Evolutionary conservation across 1,140 invertebrate genomes (phyloP).

Genomic region (Achroia grisella): DNA sequence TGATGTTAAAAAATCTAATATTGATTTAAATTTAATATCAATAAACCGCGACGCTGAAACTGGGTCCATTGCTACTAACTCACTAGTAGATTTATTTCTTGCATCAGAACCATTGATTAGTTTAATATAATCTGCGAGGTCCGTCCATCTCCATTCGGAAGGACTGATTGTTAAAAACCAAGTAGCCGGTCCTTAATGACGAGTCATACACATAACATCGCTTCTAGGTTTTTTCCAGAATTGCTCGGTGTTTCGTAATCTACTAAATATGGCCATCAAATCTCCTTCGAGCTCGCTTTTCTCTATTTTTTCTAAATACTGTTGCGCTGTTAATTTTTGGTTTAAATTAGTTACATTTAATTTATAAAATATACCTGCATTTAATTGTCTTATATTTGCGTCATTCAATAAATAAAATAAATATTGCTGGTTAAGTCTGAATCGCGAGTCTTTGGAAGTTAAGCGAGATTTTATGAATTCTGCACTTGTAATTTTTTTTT

Average conservation of each 20-base stretch:
- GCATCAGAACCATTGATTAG: constrained; percentile 32
- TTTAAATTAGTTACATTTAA: too few species aligned
- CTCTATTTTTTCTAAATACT: constrained; percentile 5
- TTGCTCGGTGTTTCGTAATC: constrained; percentile 19
- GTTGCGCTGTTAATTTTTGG: too few species aligned
- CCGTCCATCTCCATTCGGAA: constrained; percentile 39
- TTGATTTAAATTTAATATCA: constrained; percentile 39
- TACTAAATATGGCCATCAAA: too few species aligned
- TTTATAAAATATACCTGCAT: too few species aligned
- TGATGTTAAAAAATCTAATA: constrained; percentile 39
- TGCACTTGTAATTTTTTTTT: constrained; percentile 12
- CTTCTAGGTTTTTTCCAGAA: too few species aligned
- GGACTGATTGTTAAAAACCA: constrained; percentile 56
- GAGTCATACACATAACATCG: constrained; percentile 13
- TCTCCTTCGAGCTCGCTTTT: too few species aligned
- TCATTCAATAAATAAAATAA: too few species aligned
- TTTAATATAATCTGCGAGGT: constrained; percentile 29
- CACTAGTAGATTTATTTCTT: too few species aligned
- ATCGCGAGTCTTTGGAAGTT: constrained; percentile 14
- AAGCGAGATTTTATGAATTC: constrained; percentile 19
- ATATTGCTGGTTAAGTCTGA: constrained; percentile 18
- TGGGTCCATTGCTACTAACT: constrained; percentile 7
- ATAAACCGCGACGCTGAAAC: constrained; percentile 34
- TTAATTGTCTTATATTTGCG: too few species aligned
- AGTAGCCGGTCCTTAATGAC: constrained; percentile 42